phyloP scores from a whole-genome alignment of 1,140 invertebrate genomes.

The Forficula auricularia region DNA sequence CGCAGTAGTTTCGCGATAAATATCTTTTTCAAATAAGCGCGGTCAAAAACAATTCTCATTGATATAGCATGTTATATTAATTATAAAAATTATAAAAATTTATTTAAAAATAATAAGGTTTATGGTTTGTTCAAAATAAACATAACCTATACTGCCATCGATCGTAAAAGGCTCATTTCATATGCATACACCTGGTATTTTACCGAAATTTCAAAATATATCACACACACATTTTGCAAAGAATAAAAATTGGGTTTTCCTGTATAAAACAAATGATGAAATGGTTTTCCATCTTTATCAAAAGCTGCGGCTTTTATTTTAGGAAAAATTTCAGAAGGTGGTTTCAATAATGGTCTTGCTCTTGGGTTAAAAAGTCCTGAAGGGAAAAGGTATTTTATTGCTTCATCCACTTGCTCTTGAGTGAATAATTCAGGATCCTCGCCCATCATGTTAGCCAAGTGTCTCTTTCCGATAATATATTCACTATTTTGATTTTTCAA shows the following conservation, averaged over 20 bases:
- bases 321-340: conserved; percentile 72
- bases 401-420: conserved; percentile 70
- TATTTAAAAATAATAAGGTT: too few relatives aligned
- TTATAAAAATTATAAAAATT: too few relatives aligned
- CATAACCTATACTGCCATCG: too few relatives aligned
- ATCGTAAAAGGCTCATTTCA: too few relatives aligned
- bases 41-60: too few relatives aligned
- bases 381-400: conserved; percentile 82
- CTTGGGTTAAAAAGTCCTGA: conserved; percentile 67
- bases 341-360: conserved; percentile 72
- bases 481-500: conserved; percentile 64
- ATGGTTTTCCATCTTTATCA: conserved; percentile 70
- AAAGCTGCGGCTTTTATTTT: conserved; percentile 74
- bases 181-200: too few relatives aligned
- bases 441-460: conserved; percentile 98
- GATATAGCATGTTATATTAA: too few relatives aligned
- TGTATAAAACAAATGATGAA: conserved; percentile 81
- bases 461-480: conserved; percentile 79
- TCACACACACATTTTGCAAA: conserved; percentile 69
- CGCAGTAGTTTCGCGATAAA: too few relatives aligned
- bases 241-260: conserved; percentile 65
- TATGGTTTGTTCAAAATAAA: too few relatives aligned
- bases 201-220: too few relatives aligned
- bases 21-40: too few relatives aligned
- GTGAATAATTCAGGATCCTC: conserved; percentile 71